These are phyloP conservation scores for Catharus fuscescens DNA, from an alignment of 2,113 vertebrate genomes.

Conservation along the genomic window DNA sequence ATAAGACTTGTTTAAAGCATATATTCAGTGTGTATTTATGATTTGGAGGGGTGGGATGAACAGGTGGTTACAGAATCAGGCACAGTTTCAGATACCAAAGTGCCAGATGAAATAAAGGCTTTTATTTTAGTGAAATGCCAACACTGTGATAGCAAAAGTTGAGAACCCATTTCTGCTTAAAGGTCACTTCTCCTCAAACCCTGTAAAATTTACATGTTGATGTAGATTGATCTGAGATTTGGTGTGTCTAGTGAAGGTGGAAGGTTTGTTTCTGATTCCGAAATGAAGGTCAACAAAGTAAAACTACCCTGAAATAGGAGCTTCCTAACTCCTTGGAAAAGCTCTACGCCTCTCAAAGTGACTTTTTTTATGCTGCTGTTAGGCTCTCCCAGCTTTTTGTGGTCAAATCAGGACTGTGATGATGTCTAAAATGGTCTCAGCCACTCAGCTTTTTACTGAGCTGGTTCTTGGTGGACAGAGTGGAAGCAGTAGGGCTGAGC, in stretches of 20 bases:
- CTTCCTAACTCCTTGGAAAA: not conserved
- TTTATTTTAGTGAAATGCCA: conserved; percentile 35
- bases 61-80: not conserved
- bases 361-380: not conserved
- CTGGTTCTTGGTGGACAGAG: not conserved
- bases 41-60: not conserved
- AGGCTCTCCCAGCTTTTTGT: not conserved
- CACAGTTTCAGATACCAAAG: not conserved
- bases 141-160: not conserved
- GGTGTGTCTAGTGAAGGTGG: not conserved
- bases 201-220: conserved; percentile 17
- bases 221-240: conserved; percentile 1
- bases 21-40: not conserved
- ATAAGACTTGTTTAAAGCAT: not conserved
- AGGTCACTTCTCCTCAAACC: not conserved
- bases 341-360: not conserved
- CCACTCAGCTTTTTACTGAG: not conserved
- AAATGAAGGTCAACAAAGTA: not conserved
- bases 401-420: not conserved
- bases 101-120: not conserved
- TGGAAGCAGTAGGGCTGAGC: not conserved
- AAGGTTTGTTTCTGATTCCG: not conserved
- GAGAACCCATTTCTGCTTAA: conserved; percentile 27
- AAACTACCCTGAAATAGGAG: not conserved
- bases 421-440: not conserved